Evolutionary conservation across 2,113 vertebrate species (phyloP).

Genomic region (Centropristis striata): DNA sequence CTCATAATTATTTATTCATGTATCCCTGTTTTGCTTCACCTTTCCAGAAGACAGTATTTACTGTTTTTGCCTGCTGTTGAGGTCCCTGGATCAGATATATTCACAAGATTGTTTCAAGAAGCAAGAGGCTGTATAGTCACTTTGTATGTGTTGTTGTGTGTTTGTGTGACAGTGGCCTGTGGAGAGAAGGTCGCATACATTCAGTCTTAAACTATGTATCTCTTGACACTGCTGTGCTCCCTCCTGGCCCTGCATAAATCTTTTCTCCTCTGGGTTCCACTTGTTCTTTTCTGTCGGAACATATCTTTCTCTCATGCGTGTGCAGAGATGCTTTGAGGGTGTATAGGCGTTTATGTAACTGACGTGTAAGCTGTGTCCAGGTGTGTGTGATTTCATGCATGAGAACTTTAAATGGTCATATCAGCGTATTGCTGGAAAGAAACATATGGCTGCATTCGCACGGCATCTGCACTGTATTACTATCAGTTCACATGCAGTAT

Average conservation of each 20-base stretch:
- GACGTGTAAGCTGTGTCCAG: slow-evolving; percentile 47
- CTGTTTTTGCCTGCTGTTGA: background rate
- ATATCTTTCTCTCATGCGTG: slow-evolving; percentile 1
- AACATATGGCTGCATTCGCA: slow-evolving; percentile 40
- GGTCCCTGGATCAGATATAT: slow-evolving; percentile 5
- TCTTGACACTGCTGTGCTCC: slow-evolving; percentile 3
- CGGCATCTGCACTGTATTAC: slow-evolving; percentile 44
- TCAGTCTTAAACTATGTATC: slow-evolving; percentile 20
- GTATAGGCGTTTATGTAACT: slow-evolving; percentile 28
- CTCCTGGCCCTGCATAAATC: slow-evolving; percentile 11
- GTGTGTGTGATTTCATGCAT: slow-evolving; percentile 62
- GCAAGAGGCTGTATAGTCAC: background rate
- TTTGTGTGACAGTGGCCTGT: background rate
- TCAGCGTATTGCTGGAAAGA: slow-evolving; percentile 47
- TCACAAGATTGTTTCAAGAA: slow-evolving; percentile 3
- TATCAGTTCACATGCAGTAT: slow-evolving; percentile 36
- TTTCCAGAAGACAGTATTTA: background rate
- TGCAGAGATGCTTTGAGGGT: slow-evolving; percentile 3
- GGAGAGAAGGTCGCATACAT: background rate
- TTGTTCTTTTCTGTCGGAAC: background rate
- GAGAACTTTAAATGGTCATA: slow-evolving; percentile 43
- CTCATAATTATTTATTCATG: background rate
- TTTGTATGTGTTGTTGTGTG: slow-evolving; percentile 11
- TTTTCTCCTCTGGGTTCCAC: background rate
- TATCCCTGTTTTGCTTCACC: background rate